Conservation (phyloP, 2,888 invertebrate genomes). For the Piscicola geometra region DNA sequence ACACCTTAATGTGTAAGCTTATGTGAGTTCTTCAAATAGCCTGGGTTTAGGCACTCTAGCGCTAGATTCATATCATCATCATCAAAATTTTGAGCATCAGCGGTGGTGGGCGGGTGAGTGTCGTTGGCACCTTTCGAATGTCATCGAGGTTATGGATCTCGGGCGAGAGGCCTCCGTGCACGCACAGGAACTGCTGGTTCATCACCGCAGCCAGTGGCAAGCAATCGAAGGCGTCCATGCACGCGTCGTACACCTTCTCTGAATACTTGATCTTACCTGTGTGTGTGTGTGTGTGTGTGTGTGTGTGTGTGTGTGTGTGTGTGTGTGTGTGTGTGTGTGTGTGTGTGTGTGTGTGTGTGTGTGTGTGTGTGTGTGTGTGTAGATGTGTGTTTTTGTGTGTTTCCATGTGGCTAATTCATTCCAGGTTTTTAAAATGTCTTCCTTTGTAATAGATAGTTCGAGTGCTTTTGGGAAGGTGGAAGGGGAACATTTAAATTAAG, state of each 20-base stretch:
- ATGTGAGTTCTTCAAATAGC: no score
- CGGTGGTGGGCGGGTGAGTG: background rate
- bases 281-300: slow-evolving; percentile 4
- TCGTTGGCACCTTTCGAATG: slow-evolving; percentile 76
- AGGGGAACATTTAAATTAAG: no score
- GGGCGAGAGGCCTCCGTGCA: slow-evolving; percentile 97
- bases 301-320: no score
- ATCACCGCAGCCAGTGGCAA: slow-evolving; percentile 97
- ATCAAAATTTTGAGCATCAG: background rate
- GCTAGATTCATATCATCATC: no score
- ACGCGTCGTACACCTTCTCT: slow-evolving; percentile 97
- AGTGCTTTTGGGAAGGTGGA: no score
- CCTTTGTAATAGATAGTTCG: no score
- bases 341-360: background rate
- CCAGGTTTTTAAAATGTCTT: no score
- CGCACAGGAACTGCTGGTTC: slow-evolving; percentile 99
- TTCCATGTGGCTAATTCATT: no score
- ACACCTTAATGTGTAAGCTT: no score
- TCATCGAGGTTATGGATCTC: slow-evolving; percentile 99
- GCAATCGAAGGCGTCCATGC: slow-evolving; percentile 99
- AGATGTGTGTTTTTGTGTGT: background rate
- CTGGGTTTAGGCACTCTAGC: no score
- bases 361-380: background rate
- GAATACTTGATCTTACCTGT: slow-evolving; percentile 98
- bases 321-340: background rate